Base-by-base conservation (phyloP, 2,797 vertebrate species). In the Denticeps clupeoides region DNA sequence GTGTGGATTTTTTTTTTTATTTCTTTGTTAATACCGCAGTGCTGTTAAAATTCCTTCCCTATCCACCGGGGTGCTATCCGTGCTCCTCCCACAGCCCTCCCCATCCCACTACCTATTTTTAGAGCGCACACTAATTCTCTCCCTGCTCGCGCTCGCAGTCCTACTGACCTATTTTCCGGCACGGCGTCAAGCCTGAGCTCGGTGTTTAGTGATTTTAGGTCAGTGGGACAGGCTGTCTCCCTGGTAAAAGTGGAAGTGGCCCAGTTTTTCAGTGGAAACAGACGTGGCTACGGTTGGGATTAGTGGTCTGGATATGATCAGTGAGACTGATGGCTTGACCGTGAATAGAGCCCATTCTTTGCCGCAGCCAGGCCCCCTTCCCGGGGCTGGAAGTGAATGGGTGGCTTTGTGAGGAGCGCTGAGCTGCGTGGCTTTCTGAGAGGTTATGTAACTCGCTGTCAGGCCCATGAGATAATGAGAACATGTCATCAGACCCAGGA, bases 171-270 rank as follows among this genome's bases (percentile, higher is more conserved):
- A 82, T 82, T 83, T 84, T 71, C 56, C 70, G 66, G 77, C 59
- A 50, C 68, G 71, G 65, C 61, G 67, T 78, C 68, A 75, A 78
- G 78, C 64, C 65, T 68, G 54, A 69, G 67, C 63, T 70, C 63
- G 64, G 75, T 80, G 78, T 81, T 82, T 77, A 81, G 76, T 64
- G 77, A 82, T 84, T 83, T 73, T 82, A 77, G 82, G 82, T 85
- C 80, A 83, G 76, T 82, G 71, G 80, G 79, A 78, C 81, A 78
- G 1, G 5, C 51, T 51, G 5, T 49, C 55, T 66, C n/a, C n/a
- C n/a, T 5, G 35, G 35, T 38, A 25, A 38, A 37, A 38, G 21
- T 38, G 35, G 35, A 35, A 35, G 32, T 18, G 15, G 13, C 13
- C 10, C 18, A 38, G 38, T n/a, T n/a, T n/a, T n/a, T n/a, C n/a